Base-by-base conservation (phyloP, 2,797 vertebrate species). In the Spinus olivaceus region DNA sequence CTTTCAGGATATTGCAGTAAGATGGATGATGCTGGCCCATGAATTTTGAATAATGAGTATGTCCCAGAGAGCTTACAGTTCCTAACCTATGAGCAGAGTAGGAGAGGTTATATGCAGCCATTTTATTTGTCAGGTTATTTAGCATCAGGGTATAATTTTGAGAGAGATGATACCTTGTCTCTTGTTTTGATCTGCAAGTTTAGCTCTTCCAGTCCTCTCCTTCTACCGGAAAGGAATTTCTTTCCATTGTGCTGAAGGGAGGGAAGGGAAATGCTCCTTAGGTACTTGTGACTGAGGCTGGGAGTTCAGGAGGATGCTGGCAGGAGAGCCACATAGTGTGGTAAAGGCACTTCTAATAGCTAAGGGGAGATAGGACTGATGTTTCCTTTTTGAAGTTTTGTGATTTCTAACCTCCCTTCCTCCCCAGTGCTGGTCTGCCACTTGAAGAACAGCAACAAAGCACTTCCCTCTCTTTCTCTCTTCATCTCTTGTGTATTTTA, bases 101-200 rank as follows among this genome's bases (percentile, higher is more conserved):
- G 42, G 59, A 44, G 20, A 51, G 21, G 23, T 56, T 86, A 7
- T 63, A 24, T 14, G 22, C 67, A 67, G 19, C 32, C 12, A 27
- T 70, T 93, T 56, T 54, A 39, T 77, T 86, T 89, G 22, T 25
- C 81, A 59, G 18, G 39, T 51, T 86, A 23, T 76, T 88, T 72
- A 39, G 25, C 24, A 30, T 18, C 28, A 69, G 9, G 25, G 5
- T 82, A 23, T 65, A 49, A 70, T 85, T 84, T 85, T 51, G 37
- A 83, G 51, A 59, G 13, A 66, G 47, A 19, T 44, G 5, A 14
- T 57, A 17, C 8, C 27, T 60, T 79, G 15, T 76, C 19, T 72
- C 37, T 72, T 35, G 22, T 53, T 88, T 63, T 42, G 19, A 51
- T 85, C 35, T 67, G 44, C 23, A 76, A 60, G 16, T 81, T 76